phyloP scores from a whole-genome alignment of 2,797 vertebrate species.

The Cyclura pinguis region DNA sequence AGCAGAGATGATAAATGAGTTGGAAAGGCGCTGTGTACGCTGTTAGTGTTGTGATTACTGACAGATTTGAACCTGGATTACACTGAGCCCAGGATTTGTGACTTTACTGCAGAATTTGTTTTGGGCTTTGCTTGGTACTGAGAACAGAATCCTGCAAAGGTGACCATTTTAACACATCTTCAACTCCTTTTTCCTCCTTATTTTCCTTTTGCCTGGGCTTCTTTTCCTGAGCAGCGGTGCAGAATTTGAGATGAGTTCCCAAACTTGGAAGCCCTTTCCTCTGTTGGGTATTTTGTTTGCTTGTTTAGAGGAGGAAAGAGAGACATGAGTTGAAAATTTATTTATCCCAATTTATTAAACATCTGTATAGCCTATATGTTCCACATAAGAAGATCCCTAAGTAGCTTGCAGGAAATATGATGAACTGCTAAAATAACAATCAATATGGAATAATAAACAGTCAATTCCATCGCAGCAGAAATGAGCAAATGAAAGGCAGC shows the following conservation, averaged over 20 bases:
- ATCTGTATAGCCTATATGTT: neutral
- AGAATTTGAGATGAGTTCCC: neutral
- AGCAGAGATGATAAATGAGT: constrained; percentile 8
- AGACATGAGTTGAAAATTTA: neutral
- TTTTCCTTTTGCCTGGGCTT: neutral
- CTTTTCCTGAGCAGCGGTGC: neutral
- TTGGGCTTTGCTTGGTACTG: constrained; percentile 11
- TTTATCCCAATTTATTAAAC: neutral
- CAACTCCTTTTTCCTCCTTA: neutral
- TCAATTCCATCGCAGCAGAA: neutral
- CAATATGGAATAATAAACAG: neutral
- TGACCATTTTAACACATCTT: neutral
- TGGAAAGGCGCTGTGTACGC: neutral
- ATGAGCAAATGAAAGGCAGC: neutral
- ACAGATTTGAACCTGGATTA: constrained; percentile 30
- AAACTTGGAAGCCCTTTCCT: neutral
- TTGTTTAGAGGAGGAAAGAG: neutral
- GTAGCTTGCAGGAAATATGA: neutral
- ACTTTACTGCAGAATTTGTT: constrained; percentile 10
- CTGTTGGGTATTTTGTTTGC: neutral
- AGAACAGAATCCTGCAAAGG: neutral
- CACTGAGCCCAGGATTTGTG: constrained; percentile 15
- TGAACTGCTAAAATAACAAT: constrained; percentile 6
- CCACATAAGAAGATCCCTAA: neutral
- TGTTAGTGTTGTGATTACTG: constrained; percentile 7